Evolutionary conservation across 2,797 vertebrate species (phyloP).

Genomic region (Sylvilagus floridanus): DNA sequence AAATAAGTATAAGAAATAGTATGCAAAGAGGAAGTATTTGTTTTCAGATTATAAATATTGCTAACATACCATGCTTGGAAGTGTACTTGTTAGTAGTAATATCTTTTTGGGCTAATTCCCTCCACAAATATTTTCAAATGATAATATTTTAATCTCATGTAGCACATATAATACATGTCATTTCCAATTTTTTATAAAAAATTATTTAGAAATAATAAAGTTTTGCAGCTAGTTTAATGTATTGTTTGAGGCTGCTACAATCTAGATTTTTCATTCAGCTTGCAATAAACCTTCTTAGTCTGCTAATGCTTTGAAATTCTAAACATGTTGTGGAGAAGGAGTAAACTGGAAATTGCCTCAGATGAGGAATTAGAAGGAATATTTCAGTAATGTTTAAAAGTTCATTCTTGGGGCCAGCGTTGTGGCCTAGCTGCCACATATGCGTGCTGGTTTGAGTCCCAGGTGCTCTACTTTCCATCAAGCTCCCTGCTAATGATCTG

Average conservation of each 20-base stretch:
- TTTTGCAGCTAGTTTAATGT: not conserved
- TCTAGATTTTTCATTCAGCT: not conserved
- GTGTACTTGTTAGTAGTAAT: not conserved
- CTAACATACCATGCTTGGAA: not conserved
- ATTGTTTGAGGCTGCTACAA: not conserved
- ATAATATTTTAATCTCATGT: not conserved
- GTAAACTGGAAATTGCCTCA: constrained; percentile 36
- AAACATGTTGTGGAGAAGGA: constrained; percentile 46
- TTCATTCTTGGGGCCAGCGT: too few species aligned
- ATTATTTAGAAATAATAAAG: not conserved
- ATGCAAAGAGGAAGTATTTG: constrained; percentile 2
- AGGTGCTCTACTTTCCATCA: too few species aligned
- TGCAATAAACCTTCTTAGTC: not conserved
- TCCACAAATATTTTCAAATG: not conserved
- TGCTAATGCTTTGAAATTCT: constrained; percentile 6
- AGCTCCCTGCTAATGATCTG: too few species aligned
- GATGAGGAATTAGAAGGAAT: constrained; percentile 18
- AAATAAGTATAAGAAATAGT: not conserved
- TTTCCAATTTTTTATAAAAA: constrained; percentile 31
- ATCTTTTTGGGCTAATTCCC: not conserved
- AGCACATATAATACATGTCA: not conserved
- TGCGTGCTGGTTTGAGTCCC: too few species aligned
- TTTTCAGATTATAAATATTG: constrained; percentile 21
- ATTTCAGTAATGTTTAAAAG: constrained; percentile 39
- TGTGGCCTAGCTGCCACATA: too few species aligned